Evolutionary conservation across 2,888 invertebrate species (phyloP), one percentile per base, ranked within the genome.

Genomic region (Sabellastarte sp.): DNA sequence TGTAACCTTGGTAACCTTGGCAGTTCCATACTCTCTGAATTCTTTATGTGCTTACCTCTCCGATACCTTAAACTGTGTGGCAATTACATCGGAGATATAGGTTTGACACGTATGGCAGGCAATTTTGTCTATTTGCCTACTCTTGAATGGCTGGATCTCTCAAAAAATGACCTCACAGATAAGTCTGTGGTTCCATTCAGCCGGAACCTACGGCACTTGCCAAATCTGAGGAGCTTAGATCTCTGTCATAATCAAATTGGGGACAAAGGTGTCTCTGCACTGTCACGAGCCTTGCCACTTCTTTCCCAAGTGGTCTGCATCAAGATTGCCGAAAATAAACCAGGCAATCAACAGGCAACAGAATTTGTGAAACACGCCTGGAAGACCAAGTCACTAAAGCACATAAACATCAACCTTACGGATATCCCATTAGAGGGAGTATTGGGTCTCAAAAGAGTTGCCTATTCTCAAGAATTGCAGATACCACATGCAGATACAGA

Each of bases 1-100:
- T 71, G 71, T 55, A 30, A 60, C 33, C 58, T 71, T 10, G 63
- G 64, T 24, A 59, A 64, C 52, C 31, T 31, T 10, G 71, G 69
- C 3, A 41, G 58, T n/a, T 30, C 60, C 28, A 33, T 63, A 10
- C 62, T 71, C 26, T 50, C 67, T 1, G 63, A 71, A 32, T 58
- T 65, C 59, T 60, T 71, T 59, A 64, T 66, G 56, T 70, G 69
- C 55, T 30, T 67, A n/a, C 69, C 69, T 5, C 52, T 71, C 26
- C 59, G 50, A 20, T 67, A 63, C 55, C 67, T 71, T 24, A 62
- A 64, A 20, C 62, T 71, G 20, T 32, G 63, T 3, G 57, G 62
- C 52, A 71, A 71, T 57, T 55, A 58, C 24, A 65, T 71, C 33
- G 52, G 63, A 3, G 69, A 71, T 56, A 29, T 24, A 3, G 71